phyloP scores from a whole-genome alignment of 2,888 invertebrate genomes.

The Loripinus fragilis region DNA sequence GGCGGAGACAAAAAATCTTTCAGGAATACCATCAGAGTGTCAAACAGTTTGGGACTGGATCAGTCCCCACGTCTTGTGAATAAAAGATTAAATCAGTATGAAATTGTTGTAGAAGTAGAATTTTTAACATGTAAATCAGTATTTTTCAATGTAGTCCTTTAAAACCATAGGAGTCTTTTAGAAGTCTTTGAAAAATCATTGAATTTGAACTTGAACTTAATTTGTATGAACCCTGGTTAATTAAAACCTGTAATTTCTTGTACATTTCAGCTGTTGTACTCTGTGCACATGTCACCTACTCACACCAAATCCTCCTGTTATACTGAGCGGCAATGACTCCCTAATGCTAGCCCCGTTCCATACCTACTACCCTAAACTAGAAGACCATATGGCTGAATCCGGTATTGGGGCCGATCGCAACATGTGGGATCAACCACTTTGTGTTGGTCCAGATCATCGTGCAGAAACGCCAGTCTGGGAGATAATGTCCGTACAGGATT shows the following conservation, averaged over 20 bases:
- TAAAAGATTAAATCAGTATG: too few species aligned
- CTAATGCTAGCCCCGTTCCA: constrained; percentile 83
- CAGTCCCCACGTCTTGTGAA: too few species aligned
- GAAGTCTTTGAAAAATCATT: too few species aligned
- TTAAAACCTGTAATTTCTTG: neutral
- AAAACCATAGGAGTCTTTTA: too few species aligned
- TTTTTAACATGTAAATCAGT: too few species aligned
- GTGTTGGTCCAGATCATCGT: constrained; percentile 81
- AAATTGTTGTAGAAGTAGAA: too few species aligned
- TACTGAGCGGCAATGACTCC: constrained; percentile 82
- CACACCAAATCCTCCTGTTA: constrained; percentile 83
- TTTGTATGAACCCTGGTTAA: too few species aligned
- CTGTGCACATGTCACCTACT: constrained; percentile 82
- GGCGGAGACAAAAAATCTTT: too few species aligned
- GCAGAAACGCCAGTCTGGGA: constrained; percentile 80
- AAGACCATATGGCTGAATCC: constrained; percentile 81
- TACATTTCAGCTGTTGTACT: constrained; percentile 77
- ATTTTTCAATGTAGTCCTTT: too few species aligned
- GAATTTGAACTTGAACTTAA: too few species aligned
- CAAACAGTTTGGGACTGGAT: too few species aligned
- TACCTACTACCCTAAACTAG: constrained; percentile 82
- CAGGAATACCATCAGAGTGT: too few species aligned
- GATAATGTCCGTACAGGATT: constrained; percentile 77
- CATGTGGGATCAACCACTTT: constrained; percentile 83
- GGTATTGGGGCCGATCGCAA: constrained; percentile 81